Evolutionary conservation across 2,113 vertebrate genomes (phyloP).

Genomic region (Crotalus viridis): DNA sequence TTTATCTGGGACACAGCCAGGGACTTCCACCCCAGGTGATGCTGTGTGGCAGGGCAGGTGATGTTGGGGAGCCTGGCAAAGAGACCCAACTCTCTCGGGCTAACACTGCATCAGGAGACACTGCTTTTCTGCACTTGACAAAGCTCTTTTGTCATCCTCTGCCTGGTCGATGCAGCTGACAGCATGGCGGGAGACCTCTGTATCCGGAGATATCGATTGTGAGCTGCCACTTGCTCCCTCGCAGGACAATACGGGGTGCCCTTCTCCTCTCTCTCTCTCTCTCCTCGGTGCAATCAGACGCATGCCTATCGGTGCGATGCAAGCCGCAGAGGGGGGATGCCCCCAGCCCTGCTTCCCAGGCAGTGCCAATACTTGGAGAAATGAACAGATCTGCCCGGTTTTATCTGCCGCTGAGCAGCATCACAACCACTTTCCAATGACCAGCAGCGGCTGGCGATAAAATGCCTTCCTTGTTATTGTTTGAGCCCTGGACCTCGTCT

Average conservation of each 20-base stretch:
- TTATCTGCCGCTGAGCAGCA: not conserved
- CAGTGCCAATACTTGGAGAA: not conserved
- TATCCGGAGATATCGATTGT: not conserved
- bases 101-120: not conserved
- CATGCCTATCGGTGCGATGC: not conserved
- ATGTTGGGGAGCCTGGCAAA: not conserved
- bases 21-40: not conserved
- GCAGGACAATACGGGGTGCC: not conserved
- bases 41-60: not conserved
- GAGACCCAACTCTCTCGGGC: not conserved
- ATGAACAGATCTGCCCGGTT: not conserved
- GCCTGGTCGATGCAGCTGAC: not conserved
- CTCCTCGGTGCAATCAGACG: not conserved
- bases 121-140: not conserved
- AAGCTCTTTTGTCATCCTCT: not conserved
- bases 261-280: no score
- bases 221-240: not conserved
- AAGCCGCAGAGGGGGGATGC: not conserved
- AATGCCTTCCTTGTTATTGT: not conserved
- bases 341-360: not conserved
- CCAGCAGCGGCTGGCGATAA: rapidly evolving
- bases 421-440: not conserved
- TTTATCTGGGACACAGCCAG: not conserved
- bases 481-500: not conserved
- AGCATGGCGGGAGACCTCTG: not conserved